Percentiles rank a stretch among this genome's conserved stretches.
Evolutionary conservation across 92 coral and sea anemone genomes (phyloP).

Genomic region (Porites rus): DNA sequence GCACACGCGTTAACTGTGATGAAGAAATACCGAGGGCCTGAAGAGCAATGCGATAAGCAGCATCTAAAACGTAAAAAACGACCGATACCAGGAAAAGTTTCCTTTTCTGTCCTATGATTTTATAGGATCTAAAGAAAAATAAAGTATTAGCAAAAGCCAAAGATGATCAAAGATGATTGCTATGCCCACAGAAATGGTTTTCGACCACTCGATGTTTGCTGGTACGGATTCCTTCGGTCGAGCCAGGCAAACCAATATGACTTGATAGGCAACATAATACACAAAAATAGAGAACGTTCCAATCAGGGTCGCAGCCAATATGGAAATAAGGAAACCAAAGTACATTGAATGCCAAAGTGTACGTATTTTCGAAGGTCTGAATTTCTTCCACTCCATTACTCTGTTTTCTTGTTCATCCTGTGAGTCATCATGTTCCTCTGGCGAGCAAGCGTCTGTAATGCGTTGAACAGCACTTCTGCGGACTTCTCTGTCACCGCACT

Average conservation of each 20-base stretch:
- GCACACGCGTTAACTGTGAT: neutral
- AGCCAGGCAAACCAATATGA: neutral
- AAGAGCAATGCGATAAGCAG: conserved; percentile 2
- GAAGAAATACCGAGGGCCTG: conserved; percentile 4
- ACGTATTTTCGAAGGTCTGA: conserved; percentile 12
- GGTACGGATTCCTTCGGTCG: neutral
- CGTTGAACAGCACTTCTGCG: neutral
- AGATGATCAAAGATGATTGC: neutral
- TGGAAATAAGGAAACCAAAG: neutral
- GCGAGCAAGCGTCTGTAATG: neutral
- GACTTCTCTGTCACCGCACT: neutral
- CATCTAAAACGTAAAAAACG: neutral
- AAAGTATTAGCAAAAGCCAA: neutral
- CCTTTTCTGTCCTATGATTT: neutral
- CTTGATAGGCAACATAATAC: conserved; percentile 1
- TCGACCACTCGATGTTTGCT: neutral
- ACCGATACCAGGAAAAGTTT: neutral
- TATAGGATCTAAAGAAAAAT: conserved; percentile 2
- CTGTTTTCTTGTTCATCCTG: neutral
- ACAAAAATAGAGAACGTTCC: neutral
- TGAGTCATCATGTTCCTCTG: neutral
- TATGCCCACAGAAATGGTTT: neutral
- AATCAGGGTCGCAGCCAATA: neutral
- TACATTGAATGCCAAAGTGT: conserved; percentile 4
- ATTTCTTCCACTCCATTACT: conserved; percentile 34